Evolutionary conservation across 2,888 invertebrate genomes (phyloP).

Genomic region (Ypsolopha sequella): DNA sequence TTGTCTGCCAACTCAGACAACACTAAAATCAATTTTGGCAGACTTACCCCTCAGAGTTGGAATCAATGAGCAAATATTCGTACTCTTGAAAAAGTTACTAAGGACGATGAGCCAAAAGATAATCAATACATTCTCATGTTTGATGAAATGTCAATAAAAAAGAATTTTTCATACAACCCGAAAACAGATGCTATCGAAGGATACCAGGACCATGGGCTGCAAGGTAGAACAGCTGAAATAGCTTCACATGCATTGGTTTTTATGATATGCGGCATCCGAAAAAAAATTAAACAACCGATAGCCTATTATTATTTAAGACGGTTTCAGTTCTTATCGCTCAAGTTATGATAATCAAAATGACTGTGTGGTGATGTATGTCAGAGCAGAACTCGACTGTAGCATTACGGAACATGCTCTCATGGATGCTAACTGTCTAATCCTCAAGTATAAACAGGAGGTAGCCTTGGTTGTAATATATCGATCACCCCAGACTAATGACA

Average conservation of each 20-base stretch:
- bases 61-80: neutral
- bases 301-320: neutral
- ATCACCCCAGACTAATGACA: no score
- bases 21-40: constrained; percentile 1
- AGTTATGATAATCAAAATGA: no score
- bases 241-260: constrained; percentile 4
- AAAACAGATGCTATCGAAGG: constrained; percentile 7
- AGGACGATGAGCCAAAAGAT: neutral
- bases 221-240: neutral
- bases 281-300: neutral
- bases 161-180: constrained; percentile 3
- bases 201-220: constrained; percentile 5
- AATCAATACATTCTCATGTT: constrained; percentile 3
- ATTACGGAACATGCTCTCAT: no score
- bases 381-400: no score
- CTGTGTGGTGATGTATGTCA: neutral
- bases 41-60: constrained; percentile 3
- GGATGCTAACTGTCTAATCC: no score
- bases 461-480: no score
- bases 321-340: no score
- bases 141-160: constrained; percentile 4
- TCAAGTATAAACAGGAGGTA: no score
- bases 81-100: neutral
- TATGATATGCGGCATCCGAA: constrained; percentile 1
- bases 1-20: constrained; percentile 1